Conservation (phyloP, 2,888 invertebrate genomes). For the Ennomos fuscantarius region DNA sequence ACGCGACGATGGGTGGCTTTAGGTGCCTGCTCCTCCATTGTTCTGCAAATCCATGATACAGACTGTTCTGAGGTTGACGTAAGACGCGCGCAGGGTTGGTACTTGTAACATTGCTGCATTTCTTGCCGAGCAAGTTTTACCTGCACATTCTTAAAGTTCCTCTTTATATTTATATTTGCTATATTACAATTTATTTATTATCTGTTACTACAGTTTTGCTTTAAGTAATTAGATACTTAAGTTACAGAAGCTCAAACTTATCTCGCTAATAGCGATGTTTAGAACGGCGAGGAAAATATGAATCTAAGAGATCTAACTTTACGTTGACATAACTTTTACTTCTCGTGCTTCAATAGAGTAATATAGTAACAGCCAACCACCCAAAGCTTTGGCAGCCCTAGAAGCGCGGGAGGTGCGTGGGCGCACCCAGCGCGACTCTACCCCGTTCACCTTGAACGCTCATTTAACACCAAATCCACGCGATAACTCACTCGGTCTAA, state of each 20-base stretch:
- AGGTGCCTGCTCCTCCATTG: slow-evolving; percentile 56
- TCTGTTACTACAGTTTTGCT: too few species aligned
- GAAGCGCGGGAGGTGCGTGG: slow-evolving; percentile 67
- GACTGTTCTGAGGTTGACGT: slow-evolving; percentile 52
- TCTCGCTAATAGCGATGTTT: too few species aligned
- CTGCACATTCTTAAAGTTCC: too few species aligned
- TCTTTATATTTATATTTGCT: too few species aligned
- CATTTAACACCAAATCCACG: slow-evolving; percentile 63
- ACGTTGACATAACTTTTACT: too few species aligned
- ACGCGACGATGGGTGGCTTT: slow-evolving; percentile 37
- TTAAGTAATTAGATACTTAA: not conserved
- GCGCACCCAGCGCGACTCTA: slow-evolving; percentile 65
- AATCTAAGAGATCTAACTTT: too few species aligned
- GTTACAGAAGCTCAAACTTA: too few species aligned
- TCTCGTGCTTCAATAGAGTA: too few species aligned
- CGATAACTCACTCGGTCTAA: slow-evolving; percentile 53
- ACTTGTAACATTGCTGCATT: not conserved
- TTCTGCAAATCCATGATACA: slow-evolving; percentile 62
- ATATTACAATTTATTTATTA: too few species aligned
- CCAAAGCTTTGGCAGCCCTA: slow-evolving; percentile 50
- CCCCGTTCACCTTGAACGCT: slow-evolving; percentile 77
- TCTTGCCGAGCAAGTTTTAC: too few species aligned
- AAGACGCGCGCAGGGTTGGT: slow-evolving; percentile 36
- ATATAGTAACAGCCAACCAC: too few species aligned
- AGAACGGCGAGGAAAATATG: too few species aligned